These are phyloP conservation scores for Sporophila hypoxantha DNA, from an alignment of 2,113 vertebrate species.

Conservation along the genomic window DNA sequence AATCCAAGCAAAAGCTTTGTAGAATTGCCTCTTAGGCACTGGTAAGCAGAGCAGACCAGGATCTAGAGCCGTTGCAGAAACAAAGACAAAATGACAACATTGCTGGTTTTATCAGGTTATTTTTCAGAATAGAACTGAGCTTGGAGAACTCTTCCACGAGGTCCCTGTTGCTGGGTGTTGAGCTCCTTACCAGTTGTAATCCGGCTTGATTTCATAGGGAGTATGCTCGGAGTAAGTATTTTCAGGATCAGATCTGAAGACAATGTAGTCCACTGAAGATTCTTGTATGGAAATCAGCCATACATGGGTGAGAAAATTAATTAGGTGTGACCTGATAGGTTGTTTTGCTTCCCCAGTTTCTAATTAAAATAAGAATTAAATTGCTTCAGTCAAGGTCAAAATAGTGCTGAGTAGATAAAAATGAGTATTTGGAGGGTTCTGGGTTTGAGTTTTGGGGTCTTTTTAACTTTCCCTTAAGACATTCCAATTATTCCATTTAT, in stretches of 20 bases:
- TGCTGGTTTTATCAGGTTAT: not conserved
- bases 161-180: not conserved
- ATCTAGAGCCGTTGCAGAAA: not conserved
- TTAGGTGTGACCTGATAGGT: not conserved
- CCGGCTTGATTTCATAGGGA: not conserved
- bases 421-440: not conserved
- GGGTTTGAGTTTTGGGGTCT: not conserved
- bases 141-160: not conserved
- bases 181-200: not conserved
- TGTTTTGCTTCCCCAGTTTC: not conserved
- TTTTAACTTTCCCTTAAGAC: not conserved
- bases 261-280: constrained; percentile 3
- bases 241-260: not conserved
- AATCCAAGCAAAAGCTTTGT: not conserved
- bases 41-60: not conserved
- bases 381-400: not conserved
- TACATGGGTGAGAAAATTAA: not conserved
- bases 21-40: not conserved
- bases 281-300: constrained; percentile 24
- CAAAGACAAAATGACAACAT: not conserved
- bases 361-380: not conserved
- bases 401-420: not conserved
- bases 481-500: constrained; percentile 26
- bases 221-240: not conserved
- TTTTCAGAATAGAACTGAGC: constrained; percentile 1